Conservation (phyloP, 2,113 vertebrate species). For the Sylvicapra grimmia region DNA sequence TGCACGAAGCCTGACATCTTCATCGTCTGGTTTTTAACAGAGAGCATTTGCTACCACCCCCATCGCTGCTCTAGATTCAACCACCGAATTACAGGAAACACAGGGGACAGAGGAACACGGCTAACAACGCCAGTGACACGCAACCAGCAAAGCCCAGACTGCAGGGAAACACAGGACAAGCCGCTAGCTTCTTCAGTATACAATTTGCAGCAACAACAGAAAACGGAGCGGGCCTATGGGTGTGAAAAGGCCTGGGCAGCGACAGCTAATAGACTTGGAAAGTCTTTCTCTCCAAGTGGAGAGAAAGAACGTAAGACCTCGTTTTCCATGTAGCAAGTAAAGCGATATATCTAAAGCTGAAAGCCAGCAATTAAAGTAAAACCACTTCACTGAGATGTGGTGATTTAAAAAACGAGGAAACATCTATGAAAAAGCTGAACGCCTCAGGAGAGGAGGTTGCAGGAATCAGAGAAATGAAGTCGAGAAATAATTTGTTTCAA, state of each 20-base stretch:
- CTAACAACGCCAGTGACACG: rapidly evolving
- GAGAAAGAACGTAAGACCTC: neutral
- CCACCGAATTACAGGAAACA: neutral
- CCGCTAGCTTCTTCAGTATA: rapidly evolving
- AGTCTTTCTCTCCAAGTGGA: neutral
- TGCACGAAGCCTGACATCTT: neutral
- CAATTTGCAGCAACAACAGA: neutral
- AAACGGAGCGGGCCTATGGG: neutral
- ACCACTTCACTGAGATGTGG: neutral
- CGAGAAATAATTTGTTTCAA: neutral
- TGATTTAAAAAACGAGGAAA: neutral
- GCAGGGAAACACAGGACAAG: neutral
- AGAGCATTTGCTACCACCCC: neutral
- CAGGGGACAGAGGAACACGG: neutral
- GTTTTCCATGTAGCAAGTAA: neutral
- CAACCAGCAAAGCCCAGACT: neutral
- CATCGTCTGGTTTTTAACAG: neutral
- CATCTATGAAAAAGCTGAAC: neutral
- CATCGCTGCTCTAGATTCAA: neutral
- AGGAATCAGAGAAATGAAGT: neutral
- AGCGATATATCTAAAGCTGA: neutral
- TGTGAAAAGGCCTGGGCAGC: neutral
- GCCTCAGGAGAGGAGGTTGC: neutral
- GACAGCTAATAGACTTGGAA: neutral
- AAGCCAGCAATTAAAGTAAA: neutral